Evolutionary conservation across 2,113 vertebrate species (phyloP), one percentile per base, ranked within the genome.

Genomic region (Mesoclemmys tuberculata): DNA sequence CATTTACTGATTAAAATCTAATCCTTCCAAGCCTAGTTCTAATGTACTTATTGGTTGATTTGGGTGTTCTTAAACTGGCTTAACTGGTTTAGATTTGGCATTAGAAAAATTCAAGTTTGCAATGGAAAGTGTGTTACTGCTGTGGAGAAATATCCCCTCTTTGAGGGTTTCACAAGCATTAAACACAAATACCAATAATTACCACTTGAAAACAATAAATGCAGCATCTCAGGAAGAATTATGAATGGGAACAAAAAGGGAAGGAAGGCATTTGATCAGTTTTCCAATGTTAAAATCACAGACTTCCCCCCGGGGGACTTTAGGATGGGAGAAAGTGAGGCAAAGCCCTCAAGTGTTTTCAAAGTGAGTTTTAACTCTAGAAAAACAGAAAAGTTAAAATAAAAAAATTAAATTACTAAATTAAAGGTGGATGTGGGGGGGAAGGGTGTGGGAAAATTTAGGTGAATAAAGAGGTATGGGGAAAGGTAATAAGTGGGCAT

Each of bases 51-150:
- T 48, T 71, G 64, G 80, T 38, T 61, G 44, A 78, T 94, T 61
- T 4, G 18, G 88, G 48, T 93, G 49, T 31, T 48, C 97, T 97
- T 90, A 97, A 97, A 77, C 84, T 77, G 55, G 64, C 80, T 92
- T 97, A 95, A 96, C 16, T 94, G 82, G 80, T 84, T 97, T 95
- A 93, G 91, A 80, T n/a, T 13, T 31, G 88, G 88, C 79, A 94
- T 87, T 31, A 92, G 87, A 96, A 94, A 86, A 90, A 84, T 2
- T 64, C 48, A 83, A 84, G 84, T 90, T 27, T 89, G 94, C n/a
- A 91, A 31, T 31, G 79, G 79, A 68, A 85, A 95, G 85, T 0
- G 0, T 49, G 26, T 0, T 1, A 54, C 88, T 83, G 80, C 46
- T 91, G 77, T 85, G 88, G 93, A 79, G 84, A 92, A 90, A 58